Conservation (phyloP, 1,140 invertebrate genomes). For the Drosophila nigromelanica region DNA sequence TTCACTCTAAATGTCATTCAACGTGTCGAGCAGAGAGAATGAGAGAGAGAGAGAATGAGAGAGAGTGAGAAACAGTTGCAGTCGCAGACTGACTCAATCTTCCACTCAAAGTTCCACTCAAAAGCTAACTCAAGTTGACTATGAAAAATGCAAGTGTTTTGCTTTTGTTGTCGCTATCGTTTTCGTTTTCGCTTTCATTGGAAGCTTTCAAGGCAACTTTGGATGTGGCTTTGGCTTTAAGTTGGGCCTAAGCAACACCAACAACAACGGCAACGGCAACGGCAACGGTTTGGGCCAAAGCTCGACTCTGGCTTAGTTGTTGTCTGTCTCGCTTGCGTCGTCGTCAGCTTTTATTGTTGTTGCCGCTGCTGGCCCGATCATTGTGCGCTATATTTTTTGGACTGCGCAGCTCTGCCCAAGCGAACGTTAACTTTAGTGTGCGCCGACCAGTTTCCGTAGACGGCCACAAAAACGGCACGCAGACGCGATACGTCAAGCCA, state of each 20-base stretch:
- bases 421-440: conserved; percentile 83
- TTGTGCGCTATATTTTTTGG: conserved; percentile 66
- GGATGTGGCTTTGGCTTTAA: conserved; percentile 51
- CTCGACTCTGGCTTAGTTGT: conserved; percentile 38
- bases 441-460: conserved; percentile 84
- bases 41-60: conserved; percentile 4
- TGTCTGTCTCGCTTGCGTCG: conserved; percentile 52
- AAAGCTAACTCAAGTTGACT: conserved; percentile 46
- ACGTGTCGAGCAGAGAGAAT: conserved; percentile 25
- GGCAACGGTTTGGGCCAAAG: conserved; percentile 65
- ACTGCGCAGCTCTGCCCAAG: conserved; percentile 69
- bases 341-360: conserved; percentile 56
- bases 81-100: conserved; percentile 18
- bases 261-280: neutral
- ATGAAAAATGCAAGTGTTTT: conserved; percentile 76
- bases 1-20: conserved; percentile 68
- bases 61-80: neutral
- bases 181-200: conserved; percentile 69
- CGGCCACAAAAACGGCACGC: conserved; percentile 75
- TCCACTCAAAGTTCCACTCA: conserved; percentile 47
- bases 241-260: conserved; percentile 26
- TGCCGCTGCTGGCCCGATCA: conserved; percentile 31
- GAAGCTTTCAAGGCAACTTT: conserved; percentile 74
- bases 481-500: conserved; percentile 45
- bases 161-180: conserved; percentile 28